phyloP scores from a whole-genome alignment of 2,113 vertebrate species.

The Chaenogobius annularis region DNA sequence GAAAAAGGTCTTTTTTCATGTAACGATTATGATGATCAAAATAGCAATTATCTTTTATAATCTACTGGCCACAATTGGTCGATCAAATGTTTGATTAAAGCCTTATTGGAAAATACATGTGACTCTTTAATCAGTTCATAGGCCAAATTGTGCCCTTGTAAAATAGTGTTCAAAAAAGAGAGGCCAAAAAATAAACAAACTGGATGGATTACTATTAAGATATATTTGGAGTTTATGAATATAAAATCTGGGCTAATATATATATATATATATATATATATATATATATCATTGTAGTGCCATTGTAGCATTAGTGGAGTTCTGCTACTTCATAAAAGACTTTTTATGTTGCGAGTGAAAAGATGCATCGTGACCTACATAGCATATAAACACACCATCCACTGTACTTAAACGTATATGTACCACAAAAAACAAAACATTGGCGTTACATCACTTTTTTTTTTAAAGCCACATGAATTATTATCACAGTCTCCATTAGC shows the following conservation, averaged over 20 bases:
- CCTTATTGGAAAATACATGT: too few species aligned
- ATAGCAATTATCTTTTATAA: too few species aligned
- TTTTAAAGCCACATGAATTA: conserved; percentile 9
- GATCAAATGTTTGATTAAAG: too few species aligned
- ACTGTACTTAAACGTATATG: not conserved
- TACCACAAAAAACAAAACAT: not conserved
- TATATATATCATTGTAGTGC: not conserved
- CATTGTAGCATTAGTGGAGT: not conserved
- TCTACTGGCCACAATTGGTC: too few species aligned
- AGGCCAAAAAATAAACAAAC: not conserved
- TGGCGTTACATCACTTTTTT: not conserved
- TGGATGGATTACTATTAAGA: too few species aligned
- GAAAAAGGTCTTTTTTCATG: too few species aligned
- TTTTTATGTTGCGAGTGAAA: not conserved
- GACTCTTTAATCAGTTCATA: too few species aligned
- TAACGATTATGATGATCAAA: too few species aligned
- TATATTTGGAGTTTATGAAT: too few species aligned
- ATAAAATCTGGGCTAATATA: too few species aligned
- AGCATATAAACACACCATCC: not conserved
- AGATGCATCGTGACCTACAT: not conserved
- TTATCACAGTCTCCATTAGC: conserved; percentile 11
- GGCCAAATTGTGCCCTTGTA: too few species aligned
- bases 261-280: not conserved
- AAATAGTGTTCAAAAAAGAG: not conserved
- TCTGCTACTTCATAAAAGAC: not conserved